Evolutionary conservation across 2,113 vertebrate species (phyloP), one percentile per base, ranked within the genome.

Genomic region (Nerophis lumbriciformis): DNA sequence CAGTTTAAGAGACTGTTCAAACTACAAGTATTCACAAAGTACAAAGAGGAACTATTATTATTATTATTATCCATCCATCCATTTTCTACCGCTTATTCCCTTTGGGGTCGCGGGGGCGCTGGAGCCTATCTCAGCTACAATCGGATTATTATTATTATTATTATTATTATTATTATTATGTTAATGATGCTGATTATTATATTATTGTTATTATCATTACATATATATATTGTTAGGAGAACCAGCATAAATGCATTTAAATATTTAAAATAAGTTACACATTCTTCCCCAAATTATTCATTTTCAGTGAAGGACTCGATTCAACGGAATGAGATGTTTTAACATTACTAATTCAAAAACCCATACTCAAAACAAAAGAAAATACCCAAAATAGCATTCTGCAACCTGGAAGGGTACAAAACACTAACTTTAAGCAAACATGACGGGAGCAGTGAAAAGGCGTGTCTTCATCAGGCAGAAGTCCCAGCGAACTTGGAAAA

Each of bases 401-500:
- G 15, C 36, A 56, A 16, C 8, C n/a, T 6, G 55, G 10, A 21
- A 57, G 14, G 55, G n/a, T 44, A 44, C 21, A 10, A 57, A 57
- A 44, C 8, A 44, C 44, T 44, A 16, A 21, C n/a, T 42, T 19
- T 44, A 54, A 54, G 53, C 35, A 35, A 54, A 57, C 55, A 44
- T 44, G 39, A 21, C 39, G 15, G 39, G 42, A 14, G 55, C 55
- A 44, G 16, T 57, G n/a, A 57, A 42, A 42, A 21, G 39, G 39
- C 55, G 21, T 57, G 55, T 44, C n/a, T 19, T 45, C 16, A 12
- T 57, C 55, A 44, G 39, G n/a, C 55, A 44, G 55, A 44, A 57
- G 55, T 45, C 55, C 45, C 11, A 16, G 55, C 19, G 9, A 57
- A 57, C 16, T 45, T 44, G 39, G 55, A 21, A 16, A 57, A 44